A percentile compares a stretch with the other conserved stretches of the same genome.
Conservation (phyloP, 2,113 vertebrate species). For the Nannobrachium achirus region DNA sequence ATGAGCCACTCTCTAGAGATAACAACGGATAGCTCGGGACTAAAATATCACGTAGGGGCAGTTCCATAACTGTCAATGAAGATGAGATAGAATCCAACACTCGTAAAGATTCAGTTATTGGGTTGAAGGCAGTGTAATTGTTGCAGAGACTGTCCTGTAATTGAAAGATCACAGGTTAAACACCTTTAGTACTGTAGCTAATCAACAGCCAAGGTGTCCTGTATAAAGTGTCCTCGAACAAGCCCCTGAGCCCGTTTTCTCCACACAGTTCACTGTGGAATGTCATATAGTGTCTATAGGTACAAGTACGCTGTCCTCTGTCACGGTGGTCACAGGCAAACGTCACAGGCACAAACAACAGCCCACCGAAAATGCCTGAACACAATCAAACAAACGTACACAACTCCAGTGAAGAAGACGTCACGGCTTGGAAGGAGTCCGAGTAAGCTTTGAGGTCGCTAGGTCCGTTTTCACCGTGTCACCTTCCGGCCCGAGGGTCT, state of each 20-base stretch:
- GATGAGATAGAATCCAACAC: too few species aligned
- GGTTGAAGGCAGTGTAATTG: too few species aligned
- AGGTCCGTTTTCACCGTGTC: neutral
- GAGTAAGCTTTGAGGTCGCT: conserved; percentile 1
- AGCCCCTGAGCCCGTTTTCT: too few species aligned
- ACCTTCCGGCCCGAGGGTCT: neutral
- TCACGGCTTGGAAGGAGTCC: neutral
- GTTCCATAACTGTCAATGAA: neutral
- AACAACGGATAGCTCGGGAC: neutral
- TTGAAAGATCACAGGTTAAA: neutral
- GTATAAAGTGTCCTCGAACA: too few species aligned
- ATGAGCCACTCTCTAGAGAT: neutral
- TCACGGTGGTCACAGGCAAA: neutral
- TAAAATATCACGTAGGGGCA: neutral
- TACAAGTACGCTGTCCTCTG: too few species aligned
- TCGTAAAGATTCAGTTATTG: too few species aligned
- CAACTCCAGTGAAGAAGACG: neutral
- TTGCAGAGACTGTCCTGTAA: too few species aligned
- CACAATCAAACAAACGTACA: conserved; percentile 6
- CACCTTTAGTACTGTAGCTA: neutral
- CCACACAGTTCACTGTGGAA: too few species aligned
- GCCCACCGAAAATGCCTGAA: too few species aligned
- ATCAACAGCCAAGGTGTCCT: neutral
- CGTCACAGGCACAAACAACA: neutral
- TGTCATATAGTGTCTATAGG: too few species aligned